A percentile compares a stretch with the other conserved stretches of the same genome.
These are phyloP conservation scores for Melolontha melolontha DNA, from an alignment of 2,888 invertebrate genomes.

Conservation along the genomic window DNA sequence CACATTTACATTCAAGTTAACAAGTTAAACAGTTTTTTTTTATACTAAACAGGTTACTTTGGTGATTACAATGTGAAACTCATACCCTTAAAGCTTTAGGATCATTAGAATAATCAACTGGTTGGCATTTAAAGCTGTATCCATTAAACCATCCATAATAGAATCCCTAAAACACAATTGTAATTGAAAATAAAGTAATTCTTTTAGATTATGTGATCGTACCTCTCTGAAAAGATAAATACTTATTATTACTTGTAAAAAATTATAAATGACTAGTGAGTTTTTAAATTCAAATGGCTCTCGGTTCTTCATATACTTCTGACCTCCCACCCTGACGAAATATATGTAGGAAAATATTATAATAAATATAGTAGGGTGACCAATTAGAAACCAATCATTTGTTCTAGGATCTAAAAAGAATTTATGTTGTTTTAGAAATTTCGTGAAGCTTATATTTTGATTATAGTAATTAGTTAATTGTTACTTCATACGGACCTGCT, in stretches of 20 bases:
- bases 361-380: constrained; percentile 75
- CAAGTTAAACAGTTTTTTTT: no score
- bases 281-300: no score
- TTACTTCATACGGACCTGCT: background rate
- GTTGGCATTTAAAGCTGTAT: constrained; percentile 93
- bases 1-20: no score
- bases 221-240: constrained; percentile 17
- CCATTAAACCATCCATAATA: constrained; percentile 82
- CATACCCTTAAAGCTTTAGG: constrained; percentile 84
- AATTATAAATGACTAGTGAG: no score
- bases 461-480: background rate
- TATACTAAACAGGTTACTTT: no score
- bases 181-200: background rate
- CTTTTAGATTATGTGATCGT: background rate
- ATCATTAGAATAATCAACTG: constrained; percentile 84
- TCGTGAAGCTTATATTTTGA: background rate
- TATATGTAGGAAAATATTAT: constrained; percentile 78
- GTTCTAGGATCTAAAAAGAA: constrained; percentile 71
- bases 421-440: background rate
- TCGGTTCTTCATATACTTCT: no score
- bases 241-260: background rate
- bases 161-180: constrained; percentile 71
- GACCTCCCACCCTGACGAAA: constrained; percentile 70
- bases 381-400: constrained; percentile 78
- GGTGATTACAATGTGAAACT: no score